Base-by-base conservation (phyloP, 2,797 vertebrate genomes). In the Todus mexicanus region DNA sequence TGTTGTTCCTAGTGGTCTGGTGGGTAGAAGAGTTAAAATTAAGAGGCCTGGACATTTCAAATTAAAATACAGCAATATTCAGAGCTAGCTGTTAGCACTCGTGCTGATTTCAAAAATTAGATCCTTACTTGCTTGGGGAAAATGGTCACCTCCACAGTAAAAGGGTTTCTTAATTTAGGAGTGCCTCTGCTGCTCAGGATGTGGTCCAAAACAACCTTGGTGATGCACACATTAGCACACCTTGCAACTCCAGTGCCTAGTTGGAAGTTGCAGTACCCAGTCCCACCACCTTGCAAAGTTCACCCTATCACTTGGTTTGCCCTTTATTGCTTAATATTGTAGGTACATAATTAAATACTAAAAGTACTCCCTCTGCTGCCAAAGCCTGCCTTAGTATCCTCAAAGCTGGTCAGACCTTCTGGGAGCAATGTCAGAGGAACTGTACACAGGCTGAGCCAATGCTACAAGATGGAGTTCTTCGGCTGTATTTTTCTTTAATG, bases 161-260 rank as follows among this genome's bases (percentile, higher is more conserved):
- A 76, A 75, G 1, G 5, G 3, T 61, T 82, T 75, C 38, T 87
- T 38, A 38, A 65, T 12, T 21, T 48, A 42, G 21, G 15, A 53
- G 43, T 10, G 7, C 23, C 35, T 27, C 38, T 45, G 25, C 7
- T 56, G 5, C 7, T 38, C 57, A 59, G n/a, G 7, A 22, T 12
- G 3, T 1, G 3, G 12, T 60, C 40, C 29, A n/a, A 73, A 93
- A 35, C n/a, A 27, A 23, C 10, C 21, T 45, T 40, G 42, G 40
- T 7, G 4, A 50, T 4, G 3, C 18, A 42, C 10, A 16, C 1
- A 0, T 25, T 43, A 59, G 12, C 0, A 42, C 7, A 68, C n/a
- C 42, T 57, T 10, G 6, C 14, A 69, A 65, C 15, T 48, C 9
- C 65, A 86, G 0, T 18, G 57, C 27, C 11, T 17, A 11, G 21